Evolutionary conservation across 2,797 vertebrate species (phyloP).

Genomic region (Kryptopterus vitreolus): DNA sequence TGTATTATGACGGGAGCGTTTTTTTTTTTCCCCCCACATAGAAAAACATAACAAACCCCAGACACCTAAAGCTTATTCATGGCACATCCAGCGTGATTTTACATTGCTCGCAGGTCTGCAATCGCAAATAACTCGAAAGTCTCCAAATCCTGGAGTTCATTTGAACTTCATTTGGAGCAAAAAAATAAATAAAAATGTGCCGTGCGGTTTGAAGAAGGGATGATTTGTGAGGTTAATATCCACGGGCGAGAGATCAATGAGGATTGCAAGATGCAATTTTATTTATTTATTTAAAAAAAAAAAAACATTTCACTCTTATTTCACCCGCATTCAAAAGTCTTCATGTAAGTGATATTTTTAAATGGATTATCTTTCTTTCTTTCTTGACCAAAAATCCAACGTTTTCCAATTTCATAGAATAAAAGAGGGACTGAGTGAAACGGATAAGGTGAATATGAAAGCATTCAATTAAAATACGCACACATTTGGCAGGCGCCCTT

Average conservation of each 20-base stretch:
- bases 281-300: no score
- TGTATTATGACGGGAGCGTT: background rate
- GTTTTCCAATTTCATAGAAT: background rate
- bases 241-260: slow-evolving; percentile 8
- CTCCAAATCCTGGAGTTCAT: background rate
- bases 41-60: background rate
- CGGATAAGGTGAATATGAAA: background rate
- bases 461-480: background rate
- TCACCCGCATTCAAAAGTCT: background rate
- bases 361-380: background rate
- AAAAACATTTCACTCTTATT: background rate
- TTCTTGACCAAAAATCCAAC: background rate
- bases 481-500: background rate
- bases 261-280: background rate
- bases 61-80: background rate
- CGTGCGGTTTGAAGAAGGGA: background rate
- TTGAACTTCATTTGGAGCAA: background rate
- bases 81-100: background rate
- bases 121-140: background rate
- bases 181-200: no score
- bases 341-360: background rate
- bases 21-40: background rate
- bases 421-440: background rate
- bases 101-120: background rate
- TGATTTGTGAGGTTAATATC: slow-evolving; percentile 32